Evolutionary conservation across 2,113 vertebrate genomes (phyloP).

Genomic region (Anarrhichthys ocellatus): DNA sequence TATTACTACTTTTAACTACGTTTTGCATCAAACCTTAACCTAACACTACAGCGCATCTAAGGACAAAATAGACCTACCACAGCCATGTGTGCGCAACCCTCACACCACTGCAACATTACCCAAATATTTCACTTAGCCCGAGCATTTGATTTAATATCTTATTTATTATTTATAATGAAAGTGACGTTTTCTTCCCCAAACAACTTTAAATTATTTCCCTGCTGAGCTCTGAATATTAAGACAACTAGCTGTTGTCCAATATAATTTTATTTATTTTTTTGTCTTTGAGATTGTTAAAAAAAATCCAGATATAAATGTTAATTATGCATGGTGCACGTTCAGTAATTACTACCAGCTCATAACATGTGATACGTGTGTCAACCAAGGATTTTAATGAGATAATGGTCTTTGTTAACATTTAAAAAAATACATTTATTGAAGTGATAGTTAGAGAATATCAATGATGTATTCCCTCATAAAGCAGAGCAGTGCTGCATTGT

Average conservation of each 20-base stretch:
- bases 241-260: neutral
- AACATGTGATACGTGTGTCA: conserved; percentile 11
- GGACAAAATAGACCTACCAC: conserved; percentile 44
- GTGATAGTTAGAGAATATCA: neutral
- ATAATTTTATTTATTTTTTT: neutral
- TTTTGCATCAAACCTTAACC: neutral
- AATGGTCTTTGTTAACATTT: conserved; percentile 15
- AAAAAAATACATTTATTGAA: neutral
- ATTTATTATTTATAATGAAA: neutral
- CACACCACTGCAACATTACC: neutral
- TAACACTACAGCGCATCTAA: conserved; percentile 60
- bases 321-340: conserved; percentile 5
- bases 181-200: neutral
- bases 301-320: neutral
- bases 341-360: conserved; percentile 18
- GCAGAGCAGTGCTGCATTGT: neutral
- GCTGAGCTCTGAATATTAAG: neutral
- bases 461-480: neutral
- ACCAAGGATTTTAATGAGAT: conserved; percentile 6
- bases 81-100: conserved; percentile 18
- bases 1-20: neutral
- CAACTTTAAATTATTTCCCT: neutral
- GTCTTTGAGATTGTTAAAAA: neutral
- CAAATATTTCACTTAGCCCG: neutral
- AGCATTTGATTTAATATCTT: neutral